Evolutionary conservation across 1,140 invertebrate genomes (phyloP), one percentile per base, ranked within the genome.

Genomic region (Drosophila kurseongensis): DNA sequence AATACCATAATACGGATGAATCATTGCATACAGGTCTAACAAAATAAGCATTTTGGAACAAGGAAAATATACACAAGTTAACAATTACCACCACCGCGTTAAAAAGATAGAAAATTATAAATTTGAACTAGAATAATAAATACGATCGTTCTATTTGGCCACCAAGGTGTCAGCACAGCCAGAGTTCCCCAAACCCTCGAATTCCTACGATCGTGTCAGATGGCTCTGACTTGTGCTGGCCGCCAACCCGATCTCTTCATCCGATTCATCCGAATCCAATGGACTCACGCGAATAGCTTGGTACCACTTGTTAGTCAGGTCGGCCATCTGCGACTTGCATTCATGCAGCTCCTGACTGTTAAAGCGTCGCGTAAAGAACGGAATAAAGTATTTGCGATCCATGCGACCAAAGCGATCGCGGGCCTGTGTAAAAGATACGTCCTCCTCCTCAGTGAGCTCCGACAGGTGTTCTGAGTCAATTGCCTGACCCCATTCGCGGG

Each of bases 401-500:
- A 97, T 95, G 73, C 96, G 95, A 1, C 97, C 96, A 93, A 99
- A 99, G 27, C 98, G 95, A 92, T 96, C 94, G 66, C 96, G 93
- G 18, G 96, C 94, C 66, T 94, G 93, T 0, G 93, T 93, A 69
- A 94, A 94, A 48, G 93, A 93, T 0, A 94, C 94, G 93, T 94
- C 95, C 93, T 99, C 98, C 88, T 98, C 98, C 92, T 99, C 98
- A 0, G 98, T 99, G 10, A 98, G 95, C 93, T 99, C 98, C 4
- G 98, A 99, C 48, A 99, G 92, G 93, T 98, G 98, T 92, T 99
- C 98, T 0, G 98, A 98, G 93, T 99, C 98, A 42, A 99, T 97
- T 7, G 98, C 95, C 93, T 98, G 97, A 18, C 98, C 98, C 97
- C 98, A 98, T 95, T 99, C 98, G 92, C 97, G 97, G 0, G 98